phyloP scores from a whole-genome alignment of 2,888 invertebrate species.

The Notodonta dromedarius region DNA sequence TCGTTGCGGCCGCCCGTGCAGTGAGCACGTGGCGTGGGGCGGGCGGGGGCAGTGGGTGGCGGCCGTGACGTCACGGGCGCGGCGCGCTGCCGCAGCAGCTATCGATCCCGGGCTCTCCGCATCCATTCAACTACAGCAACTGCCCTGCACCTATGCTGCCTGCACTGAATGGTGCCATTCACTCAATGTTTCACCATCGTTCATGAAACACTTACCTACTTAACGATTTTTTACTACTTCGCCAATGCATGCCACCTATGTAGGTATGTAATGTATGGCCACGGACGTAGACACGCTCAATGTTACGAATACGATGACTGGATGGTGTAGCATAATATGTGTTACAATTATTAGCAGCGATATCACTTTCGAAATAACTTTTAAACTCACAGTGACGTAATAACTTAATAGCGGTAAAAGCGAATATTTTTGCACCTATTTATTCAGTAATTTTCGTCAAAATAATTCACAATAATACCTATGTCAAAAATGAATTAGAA shows the following conservation, averaged over 20 bases:
- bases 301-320: not conserved
- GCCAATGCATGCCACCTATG: not conserved
- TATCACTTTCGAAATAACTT: too few species aligned
- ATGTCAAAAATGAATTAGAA: too few species aligned
- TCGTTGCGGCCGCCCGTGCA: constrained; percentile 22
- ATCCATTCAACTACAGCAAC: constrained; percentile 49
- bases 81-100: constrained; percentile 46
- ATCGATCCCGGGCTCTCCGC: constrained; percentile 19
- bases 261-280: not conserved
- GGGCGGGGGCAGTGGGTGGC: constrained; percentile 22
- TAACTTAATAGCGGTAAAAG: too few species aligned
- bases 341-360: too few species aligned
- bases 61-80: constrained; percentile 60
- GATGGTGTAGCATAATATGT: too few species aligned
- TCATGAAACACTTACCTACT: constrained; percentile 23
- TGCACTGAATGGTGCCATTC: constrained; percentile 45
- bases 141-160: constrained; percentile 36
- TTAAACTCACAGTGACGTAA: too few species aligned
- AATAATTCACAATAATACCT: too few species aligned
- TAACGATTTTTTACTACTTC: constrained; percentile 7
- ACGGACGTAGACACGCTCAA: constrained; percentile 2
- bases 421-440: too few species aligned
- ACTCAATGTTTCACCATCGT: constrained; percentile 24
- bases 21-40: constrained; percentile 31
- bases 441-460: too few species aligned